Conservation (phyloP, 2,113 vertebrate species). For the Ctenodactylus gundi region DNA sequence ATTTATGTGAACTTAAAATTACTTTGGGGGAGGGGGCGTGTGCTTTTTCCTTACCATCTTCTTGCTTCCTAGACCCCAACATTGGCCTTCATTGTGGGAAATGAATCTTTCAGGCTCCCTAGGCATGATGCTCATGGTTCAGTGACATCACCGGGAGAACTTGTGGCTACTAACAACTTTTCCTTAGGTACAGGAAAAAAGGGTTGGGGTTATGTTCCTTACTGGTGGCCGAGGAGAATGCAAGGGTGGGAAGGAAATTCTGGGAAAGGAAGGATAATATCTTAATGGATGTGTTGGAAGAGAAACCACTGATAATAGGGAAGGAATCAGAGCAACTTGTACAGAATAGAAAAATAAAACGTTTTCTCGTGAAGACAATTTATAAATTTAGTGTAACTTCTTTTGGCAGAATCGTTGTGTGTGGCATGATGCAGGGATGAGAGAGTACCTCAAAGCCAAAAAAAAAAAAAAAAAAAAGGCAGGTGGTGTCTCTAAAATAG, state of each 20-base stretch:
- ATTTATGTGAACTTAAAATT: conserved; percentile 56
- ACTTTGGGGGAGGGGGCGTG: not conserved
- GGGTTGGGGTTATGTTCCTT: conserved; percentile 26
- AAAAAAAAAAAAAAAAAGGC: not conserved
- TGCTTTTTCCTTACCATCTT: conserved; percentile 37
- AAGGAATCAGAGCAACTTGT: not conserved
- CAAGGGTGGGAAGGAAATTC: not conserved
- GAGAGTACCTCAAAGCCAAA: not conserved
- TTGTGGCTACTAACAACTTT: conserved; percentile 16
- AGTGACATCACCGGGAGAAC: not conserved
- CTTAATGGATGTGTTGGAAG: not conserved
- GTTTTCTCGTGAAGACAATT: not conserved
- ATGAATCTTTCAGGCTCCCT: conserved; percentile 41
- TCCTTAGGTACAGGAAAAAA: conserved; percentile 19
- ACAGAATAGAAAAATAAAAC: not conserved
- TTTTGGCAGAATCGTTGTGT: not conserved
- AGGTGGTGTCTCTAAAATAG: not conserved
- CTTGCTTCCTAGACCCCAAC: conserved; percentile 18
- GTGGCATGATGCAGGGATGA: not conserved
- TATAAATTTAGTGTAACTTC: not conserved
- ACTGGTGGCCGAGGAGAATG: not conserved
- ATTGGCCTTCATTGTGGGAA: conserved; percentile 58
- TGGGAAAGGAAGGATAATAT: not conserved
- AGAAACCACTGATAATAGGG: not conserved
- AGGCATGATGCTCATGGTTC: conserved; percentile 57